These are phyloP conservation scores for Anticlea derivata DNA, from an alignment of 2,888 invertebrate genomes.

Conservation along the genomic window DNA sequence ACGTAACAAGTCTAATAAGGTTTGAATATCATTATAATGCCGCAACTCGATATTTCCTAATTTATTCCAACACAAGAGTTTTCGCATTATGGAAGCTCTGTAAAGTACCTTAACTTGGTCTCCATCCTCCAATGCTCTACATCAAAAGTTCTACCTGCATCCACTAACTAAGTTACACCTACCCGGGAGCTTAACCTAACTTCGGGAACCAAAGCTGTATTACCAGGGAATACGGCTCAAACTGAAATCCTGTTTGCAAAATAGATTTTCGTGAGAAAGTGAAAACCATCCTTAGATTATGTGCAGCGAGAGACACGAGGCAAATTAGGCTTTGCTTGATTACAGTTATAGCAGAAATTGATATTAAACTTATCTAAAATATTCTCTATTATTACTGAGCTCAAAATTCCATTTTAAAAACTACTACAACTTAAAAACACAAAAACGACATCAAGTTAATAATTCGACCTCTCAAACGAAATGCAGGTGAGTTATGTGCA, in stretches of 20 bases:
- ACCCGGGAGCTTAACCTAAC: background rate
- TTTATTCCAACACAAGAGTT: constrained; percentile 6
- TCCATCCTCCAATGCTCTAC: constrained; percentile 20
- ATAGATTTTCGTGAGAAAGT: background rate
- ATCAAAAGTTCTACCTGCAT: constrained; percentile 24
- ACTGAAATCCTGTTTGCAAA: background rate
- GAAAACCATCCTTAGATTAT: constrained; percentile 3
- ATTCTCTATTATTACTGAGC: too few relatives aligned
- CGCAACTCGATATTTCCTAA: background rate
- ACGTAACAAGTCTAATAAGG: background rate
- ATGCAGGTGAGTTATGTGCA: too few relatives aligned
- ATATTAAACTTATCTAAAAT: too few relatives aligned
- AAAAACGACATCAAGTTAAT: too few relatives aligned
- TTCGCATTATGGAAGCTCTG: constrained; percentile 12
- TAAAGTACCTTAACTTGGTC: constrained; percentile 14
- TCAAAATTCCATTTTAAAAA: too few relatives aligned
- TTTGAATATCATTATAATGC: background rate
- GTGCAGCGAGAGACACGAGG: constrained; percentile 4
- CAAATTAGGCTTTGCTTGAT: constrained; percentile 1
- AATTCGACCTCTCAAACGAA: too few relatives aligned
- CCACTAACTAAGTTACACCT: constrained; percentile 20
- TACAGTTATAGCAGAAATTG: too few relatives aligned
- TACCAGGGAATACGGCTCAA: constrained; percentile 4
- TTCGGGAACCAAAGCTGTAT: constrained; percentile 16
- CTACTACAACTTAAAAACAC: too few relatives aligned